Evolutionary conservation across 2,888 invertebrate genomes (phyloP).

Genomic region (Coecobrya sp.): DNA sequence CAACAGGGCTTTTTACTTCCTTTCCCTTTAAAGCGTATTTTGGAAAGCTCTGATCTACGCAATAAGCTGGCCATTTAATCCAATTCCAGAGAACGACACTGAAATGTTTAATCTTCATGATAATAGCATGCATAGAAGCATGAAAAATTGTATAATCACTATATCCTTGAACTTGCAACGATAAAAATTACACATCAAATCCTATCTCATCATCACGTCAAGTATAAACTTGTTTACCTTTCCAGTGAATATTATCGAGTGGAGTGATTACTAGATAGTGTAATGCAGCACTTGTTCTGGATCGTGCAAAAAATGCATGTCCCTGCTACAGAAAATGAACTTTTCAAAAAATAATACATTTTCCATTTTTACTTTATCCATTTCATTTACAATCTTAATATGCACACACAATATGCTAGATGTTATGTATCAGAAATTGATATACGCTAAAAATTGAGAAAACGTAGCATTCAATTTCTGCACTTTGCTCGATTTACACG

Average conservation of each 20-base stretch:
- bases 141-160: conserved; percentile 30
- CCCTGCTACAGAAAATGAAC: not conserved
- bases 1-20: not conserved
- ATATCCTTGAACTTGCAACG: conserved; percentile 43
- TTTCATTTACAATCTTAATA: not conserved
- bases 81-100: not conserved
- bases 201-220: not conserved
- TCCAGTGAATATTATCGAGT: not conserved
- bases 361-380: not conserved
- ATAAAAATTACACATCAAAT: conserved; percentile 24
- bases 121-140: conserved; percentile 15
- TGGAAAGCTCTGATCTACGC: not conserved
- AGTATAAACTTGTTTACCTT: conserved; percentile 40
- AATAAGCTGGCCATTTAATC: not conserved
- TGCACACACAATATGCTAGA: too few relatives aligned
- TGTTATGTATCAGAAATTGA: too few relatives aligned
- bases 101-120: conserved; percentile 10
- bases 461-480: too few relatives aligned
- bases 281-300: not conserved
- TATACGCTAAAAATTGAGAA: too few relatives aligned
- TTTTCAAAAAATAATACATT: conserved; percentile 1
- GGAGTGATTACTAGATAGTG: not conserved
- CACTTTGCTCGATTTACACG: too few relatives aligned
- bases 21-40: not conserved
- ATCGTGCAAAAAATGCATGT: conserved; percentile 27